phyloP scores from a whole-genome alignment of 2,888 invertebrate genomes.

The Limenitis camilla region DNA sequence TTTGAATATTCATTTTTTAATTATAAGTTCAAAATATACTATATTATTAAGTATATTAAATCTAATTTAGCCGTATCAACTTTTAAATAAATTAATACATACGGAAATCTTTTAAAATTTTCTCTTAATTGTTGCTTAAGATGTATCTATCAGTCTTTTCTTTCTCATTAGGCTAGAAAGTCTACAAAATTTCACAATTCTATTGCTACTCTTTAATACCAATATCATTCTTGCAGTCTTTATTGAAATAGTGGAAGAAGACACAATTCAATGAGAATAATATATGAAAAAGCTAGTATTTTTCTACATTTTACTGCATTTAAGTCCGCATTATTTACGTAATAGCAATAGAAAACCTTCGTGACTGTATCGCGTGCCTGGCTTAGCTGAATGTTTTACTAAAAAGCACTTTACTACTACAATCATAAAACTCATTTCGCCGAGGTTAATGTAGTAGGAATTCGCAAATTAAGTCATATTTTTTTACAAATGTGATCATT shows the following conservation, averaged over 20 bases:
- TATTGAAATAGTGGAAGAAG: too few species aligned
- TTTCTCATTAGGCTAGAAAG: too few species aligned
- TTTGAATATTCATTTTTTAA: neutral
- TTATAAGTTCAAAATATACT: neutral
- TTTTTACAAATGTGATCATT: constrained; percentile 9
- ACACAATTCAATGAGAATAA: neutral
- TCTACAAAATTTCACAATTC: too few species aligned
- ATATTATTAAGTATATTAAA: neutral
- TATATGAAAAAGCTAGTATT: neutral
- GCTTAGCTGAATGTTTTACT: neutral
- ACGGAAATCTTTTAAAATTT: too few species aligned
- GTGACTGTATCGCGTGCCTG: constrained; percentile 26
- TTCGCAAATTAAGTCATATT: constrained; percentile 16
- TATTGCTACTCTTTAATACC: too few species aligned
- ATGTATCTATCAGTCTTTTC: too few species aligned
- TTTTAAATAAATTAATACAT: too few species aligned
- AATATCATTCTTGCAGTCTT: too few species aligned
- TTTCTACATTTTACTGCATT: constrained; percentile 16
- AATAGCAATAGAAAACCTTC: constrained; percentile 19
- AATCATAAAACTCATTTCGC: constrained; percentile 19
- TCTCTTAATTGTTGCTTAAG: too few species aligned
- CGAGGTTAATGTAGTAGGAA: constrained; percentile 3
- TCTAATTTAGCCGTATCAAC: too few species aligned
- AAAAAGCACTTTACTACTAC: constrained; percentile 16
- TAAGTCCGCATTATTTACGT: constrained; percentile 22